These are phyloP conservation scores for Lithophane semibrunnea DNA, from an alignment of 2,888 invertebrate species.

Conservation along the genomic window DNA sequence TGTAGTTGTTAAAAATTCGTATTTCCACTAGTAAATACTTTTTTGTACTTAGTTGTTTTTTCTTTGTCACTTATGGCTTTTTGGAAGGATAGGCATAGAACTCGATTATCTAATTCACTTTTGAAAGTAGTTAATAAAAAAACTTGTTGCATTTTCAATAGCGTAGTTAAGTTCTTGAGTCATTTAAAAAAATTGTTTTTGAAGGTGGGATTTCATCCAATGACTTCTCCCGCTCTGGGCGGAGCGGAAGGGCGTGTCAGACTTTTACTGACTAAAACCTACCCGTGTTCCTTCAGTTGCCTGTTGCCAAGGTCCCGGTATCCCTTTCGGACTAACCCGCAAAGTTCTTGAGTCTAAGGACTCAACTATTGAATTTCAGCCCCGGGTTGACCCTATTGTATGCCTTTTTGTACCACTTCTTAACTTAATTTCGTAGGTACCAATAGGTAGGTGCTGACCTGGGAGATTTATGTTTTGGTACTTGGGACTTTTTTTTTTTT, in stretches of 20 bases:
- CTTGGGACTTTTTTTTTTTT: too few species aligned
- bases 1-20: not conserved
- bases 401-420: not conserved
- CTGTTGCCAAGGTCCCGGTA: too few species aligned
- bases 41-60: not conserved
- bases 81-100: not conserved
- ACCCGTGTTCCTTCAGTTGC: too few species aligned
- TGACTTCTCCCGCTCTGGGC: too few species aligned
- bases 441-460: not conserved
- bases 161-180: not conserved
- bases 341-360: too few species aligned
- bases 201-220: too few species aligned
- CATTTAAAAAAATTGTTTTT: too few species aligned
- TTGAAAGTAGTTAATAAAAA: not conserved
- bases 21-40: not conserved
- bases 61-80: slow-evolving; percentile 1
- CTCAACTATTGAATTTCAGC: not conserved
- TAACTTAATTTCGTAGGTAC: not conserved
- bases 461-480: too few species aligned
- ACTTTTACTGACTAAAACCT: too few species aligned
- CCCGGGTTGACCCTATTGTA: not conserved
- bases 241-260: too few species aligned
- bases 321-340: too few species aligned
- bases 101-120: not conserved
- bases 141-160: not conserved